Conservation (phyloP, 1,140 invertebrate genomes). For the Tetramorium parvispinum region DNA sequence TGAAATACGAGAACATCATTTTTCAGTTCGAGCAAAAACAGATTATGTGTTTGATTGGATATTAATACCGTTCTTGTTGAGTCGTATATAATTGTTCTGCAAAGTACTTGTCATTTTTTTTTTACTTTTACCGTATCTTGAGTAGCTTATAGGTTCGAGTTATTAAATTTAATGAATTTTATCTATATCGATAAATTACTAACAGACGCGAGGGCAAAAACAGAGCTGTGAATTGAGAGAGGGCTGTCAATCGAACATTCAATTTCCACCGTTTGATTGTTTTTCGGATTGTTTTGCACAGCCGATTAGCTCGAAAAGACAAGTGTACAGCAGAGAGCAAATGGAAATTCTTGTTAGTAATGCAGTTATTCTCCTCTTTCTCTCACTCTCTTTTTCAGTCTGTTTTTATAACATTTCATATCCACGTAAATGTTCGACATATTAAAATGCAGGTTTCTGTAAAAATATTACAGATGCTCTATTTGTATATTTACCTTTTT, state of each 20-base stretch:
- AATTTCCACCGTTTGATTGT: constrained; percentile 52
- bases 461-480: constrained; percentile 13
- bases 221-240: neutral
- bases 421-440: neutral
- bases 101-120: neutral
- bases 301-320: neutral
- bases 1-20: neutral
- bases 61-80: neutral
- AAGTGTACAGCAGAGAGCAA: neutral
- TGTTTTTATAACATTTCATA: constrained; percentile 6
- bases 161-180: neutral
- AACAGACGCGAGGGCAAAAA: neutral
- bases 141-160: constrained; percentile 3
- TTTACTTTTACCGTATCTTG: neutral
- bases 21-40: neutral
- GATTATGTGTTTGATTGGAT: neutral
- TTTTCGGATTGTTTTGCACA: constrained; percentile 40
- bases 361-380: neutral
- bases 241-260: constrained; percentile 31
- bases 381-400: neutral
- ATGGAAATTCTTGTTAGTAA: constrained; percentile 14
- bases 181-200: neutral
- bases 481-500: neutral
- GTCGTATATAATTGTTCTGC: neutral
- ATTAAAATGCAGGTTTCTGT: constrained; percentile 20